Conservation (phyloP, 2,113 vertebrate genomes). For the Alaudala cheleensis region DNA sequence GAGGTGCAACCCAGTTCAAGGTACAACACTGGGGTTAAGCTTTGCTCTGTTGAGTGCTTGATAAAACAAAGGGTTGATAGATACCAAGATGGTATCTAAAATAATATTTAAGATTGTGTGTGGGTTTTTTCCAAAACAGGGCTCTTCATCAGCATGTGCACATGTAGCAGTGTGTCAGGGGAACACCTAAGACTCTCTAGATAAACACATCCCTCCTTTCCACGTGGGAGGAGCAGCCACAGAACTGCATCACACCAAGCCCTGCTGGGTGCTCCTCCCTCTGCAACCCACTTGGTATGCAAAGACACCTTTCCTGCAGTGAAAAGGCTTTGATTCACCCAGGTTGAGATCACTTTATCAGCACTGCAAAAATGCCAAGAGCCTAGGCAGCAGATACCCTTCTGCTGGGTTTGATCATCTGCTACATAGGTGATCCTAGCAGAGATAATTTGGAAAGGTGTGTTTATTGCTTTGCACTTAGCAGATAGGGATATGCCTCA, state of each 20-base stretch:
- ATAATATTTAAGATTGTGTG: background rate
- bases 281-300: slow-evolving; percentile 19
- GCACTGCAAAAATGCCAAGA: background rate
- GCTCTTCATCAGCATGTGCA: background rate
- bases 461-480: slow-evolving; percentile 28
- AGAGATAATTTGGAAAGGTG: slow-evolving; percentile 10
- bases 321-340: slow-evolving; percentile 5
- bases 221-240: slow-evolving; percentile 1
- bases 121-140: background rate
- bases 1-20: background rate
- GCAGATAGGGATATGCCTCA: background rate
- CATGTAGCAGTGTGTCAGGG: background rate
- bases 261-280: background rate
- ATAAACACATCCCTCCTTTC: background rate
- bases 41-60: background rate
- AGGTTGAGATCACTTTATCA: background rate
- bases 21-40: background rate
- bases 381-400: background rate
- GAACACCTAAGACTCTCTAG: background rate
- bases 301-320: slow-evolving; percentile 6
- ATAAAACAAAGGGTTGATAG: background rate
- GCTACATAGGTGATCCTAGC: background rate
- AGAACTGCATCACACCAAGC: background rate
- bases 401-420: background rate
- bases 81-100: background rate